phyloP scores from a whole-genome alignment of 2,797 vertebrate genomes.

The Poeciliopsis presidionis region DNA sequence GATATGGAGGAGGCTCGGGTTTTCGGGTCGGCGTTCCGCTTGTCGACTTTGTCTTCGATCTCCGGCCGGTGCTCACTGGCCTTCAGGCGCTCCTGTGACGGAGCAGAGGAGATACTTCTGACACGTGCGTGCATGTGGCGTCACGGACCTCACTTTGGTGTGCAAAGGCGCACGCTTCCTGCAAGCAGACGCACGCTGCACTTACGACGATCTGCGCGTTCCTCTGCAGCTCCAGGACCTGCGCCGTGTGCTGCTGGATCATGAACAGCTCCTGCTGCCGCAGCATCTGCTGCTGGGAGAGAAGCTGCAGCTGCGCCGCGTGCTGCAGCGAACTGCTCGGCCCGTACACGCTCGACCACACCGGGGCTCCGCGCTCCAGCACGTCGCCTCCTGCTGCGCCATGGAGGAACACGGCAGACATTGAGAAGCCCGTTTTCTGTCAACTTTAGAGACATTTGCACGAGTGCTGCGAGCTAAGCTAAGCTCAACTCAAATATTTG shows the following conservation, averaged over 20 bases:
- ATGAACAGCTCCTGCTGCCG: slow-evolving; percentile 95
- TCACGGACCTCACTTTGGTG: neutral
- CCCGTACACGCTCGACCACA: slow-evolving; percentile 92
- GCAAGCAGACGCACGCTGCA: neutral
- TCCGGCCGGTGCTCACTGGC: slow-evolving; percentile 88
- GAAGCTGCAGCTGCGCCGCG: slow-evolving; percentile 95
- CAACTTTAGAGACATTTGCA: neutral
- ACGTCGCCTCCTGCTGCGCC: slow-evolving; percentile 83
- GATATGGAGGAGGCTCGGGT: slow-evolving; percentile 76
- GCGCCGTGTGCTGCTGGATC: slow-evolving; percentile 82
- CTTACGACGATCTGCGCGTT: neutral
- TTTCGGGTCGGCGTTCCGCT: slow-evolving; percentile 85
- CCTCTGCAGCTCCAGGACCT: slow-evolving; percentile 7
- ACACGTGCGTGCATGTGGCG: neutral
- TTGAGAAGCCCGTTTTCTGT: neutral
- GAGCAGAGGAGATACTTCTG: slow-evolving; percentile 14
- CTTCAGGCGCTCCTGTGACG: slow-evolving; percentile 90
- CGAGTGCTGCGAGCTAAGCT: neutral
- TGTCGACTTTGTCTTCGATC: slow-evolving; percentile 89
- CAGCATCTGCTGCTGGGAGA: slow-evolving; percentile 97
- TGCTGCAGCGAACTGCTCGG: slow-evolving; percentile 92
- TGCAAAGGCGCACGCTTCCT: neutral
- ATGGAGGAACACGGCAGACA: neutral
- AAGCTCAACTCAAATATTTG: neutral
- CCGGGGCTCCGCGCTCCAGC: slow-evolving; percentile 89